Evolutionary conservation across 2,797 vertebrate genomes (phyloP).

Genomic region (Enteromius unitaeniatus): DNA sequence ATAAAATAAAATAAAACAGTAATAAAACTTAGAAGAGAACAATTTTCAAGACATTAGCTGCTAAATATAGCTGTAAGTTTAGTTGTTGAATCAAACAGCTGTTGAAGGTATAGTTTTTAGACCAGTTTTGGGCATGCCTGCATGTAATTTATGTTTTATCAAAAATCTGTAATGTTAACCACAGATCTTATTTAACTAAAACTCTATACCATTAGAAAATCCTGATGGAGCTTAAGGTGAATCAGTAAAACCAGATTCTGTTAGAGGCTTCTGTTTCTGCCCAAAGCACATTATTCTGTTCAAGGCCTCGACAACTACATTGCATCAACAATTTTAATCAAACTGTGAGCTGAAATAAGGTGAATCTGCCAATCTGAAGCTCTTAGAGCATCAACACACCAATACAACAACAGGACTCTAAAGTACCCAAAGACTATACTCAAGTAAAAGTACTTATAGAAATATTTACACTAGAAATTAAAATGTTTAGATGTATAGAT

Average conservation of each 20-base stretch:
- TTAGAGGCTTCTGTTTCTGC: not conserved
- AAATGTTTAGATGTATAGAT: not conserved
- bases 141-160: not conserved
- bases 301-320: constrained; percentile 5
- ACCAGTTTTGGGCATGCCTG: not conserved
- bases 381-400: constrained; percentile 10
- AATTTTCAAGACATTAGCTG: not conserved
- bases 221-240: not conserved
- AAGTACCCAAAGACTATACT: too few species aligned
- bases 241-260: not conserved
- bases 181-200: not conserved
- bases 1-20: not conserved
- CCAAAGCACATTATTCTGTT: constrained; percentile 10
- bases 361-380: constrained; percentile 32
- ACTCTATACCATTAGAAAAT: not conserved
- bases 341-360: constrained; percentile 30
- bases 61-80: not conserved
- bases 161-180: not conserved
- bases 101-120: not conserved
- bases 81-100: not conserved
- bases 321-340: constrained; percentile 38
- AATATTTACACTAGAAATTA: not conserved
- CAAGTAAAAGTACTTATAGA: too few species aligned
- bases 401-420: too few species aligned
- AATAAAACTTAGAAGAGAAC: not conserved